Conservation (phyloP, 2,888 invertebrate species). For the Craniophora ligustri region DNA sequence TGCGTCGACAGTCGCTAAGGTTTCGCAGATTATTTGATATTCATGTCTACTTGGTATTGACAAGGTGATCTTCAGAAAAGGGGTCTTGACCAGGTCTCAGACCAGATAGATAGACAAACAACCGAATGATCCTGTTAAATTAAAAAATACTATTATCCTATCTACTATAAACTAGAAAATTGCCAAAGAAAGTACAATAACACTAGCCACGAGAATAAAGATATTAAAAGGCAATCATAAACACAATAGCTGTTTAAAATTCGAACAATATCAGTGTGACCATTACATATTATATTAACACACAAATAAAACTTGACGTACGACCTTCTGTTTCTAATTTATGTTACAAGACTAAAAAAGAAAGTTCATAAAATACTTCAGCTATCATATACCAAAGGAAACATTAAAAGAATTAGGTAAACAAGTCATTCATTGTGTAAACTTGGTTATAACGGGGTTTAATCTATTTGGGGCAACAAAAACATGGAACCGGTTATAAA, state of each 20-base stretch:
- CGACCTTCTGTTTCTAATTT: slow-evolving; percentile 4
- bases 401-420: slow-evolving; percentile 31
- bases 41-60: no score
- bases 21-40: no score
- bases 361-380: slow-evolving; percentile 2
- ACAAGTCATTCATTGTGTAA: slow-evolving; percentile 45
- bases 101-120: no score
- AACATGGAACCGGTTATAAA: slow-evolving; percentile 49
- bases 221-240: neutral
- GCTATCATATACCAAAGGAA: slow-evolving; percentile 26
- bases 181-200: no score
- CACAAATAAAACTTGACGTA: slow-evolving; percentile 21
- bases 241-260: slow-evolving; percentile 23
- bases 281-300: slow-evolving; percentile 1
- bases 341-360: slow-evolving; percentile 9
- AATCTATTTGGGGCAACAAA: slow-evolving; percentile 49
- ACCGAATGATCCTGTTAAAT: no score
- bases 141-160: no score
- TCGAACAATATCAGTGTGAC: slow-evolving; percentile 7
- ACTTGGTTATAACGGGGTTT: slow-evolving; percentile 30
- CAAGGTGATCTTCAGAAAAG: no score
- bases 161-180: no score
- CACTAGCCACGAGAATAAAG: no score
- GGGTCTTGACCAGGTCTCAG: no score
- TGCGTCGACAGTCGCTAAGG: no score